phyloP scores from a whole-genome alignment of 2,113 vertebrate genomes.

The Caranx ignobilis region DNA sequence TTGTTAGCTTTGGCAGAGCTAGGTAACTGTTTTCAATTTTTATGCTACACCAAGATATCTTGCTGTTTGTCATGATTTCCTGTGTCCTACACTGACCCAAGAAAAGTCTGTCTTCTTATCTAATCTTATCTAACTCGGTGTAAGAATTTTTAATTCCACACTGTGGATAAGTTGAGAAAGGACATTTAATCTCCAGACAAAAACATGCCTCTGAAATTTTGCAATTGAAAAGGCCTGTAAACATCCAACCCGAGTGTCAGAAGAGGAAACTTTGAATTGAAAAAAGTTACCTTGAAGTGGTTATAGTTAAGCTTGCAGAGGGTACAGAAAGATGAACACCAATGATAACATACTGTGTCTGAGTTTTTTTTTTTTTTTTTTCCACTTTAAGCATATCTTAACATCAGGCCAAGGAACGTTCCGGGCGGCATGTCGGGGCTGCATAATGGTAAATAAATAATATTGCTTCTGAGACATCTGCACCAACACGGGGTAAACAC shows the following conservation, averaged over 20 bases:
- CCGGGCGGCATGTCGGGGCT: conserved; percentile 6
- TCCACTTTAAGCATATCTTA: background rate
- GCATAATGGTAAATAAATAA: conserved; percentile 51
- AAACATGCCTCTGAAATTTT: background rate
- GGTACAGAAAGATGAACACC: background rate
- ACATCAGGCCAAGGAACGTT: conserved; percentile 32
- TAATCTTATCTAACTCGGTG: background rate
- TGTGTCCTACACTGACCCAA: background rate
- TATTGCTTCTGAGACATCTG: conserved; percentile 55
- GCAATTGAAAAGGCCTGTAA: background rate
- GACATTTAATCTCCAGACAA: background rate
- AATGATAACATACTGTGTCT: conserved; percentile 21
- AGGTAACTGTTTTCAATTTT: background rate
- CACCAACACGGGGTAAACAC: conserved; percentile 37
- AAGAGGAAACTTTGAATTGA: background rate
- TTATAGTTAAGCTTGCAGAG: background rate
- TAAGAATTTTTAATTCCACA: background rate
- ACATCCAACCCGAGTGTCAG: background rate
- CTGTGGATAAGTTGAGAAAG: background rate
- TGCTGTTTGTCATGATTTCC: too few relatives aligned
- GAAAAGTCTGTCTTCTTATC: background rate
- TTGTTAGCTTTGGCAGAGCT: background rate
- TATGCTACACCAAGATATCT: background rate
- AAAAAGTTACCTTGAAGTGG: background rate
- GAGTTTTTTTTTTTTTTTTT: conserved; percentile 21